Evolutionary conservation across 2,113 vertebrate genomes (phyloP).

Genomic region (Macquaria australasica): DNA sequence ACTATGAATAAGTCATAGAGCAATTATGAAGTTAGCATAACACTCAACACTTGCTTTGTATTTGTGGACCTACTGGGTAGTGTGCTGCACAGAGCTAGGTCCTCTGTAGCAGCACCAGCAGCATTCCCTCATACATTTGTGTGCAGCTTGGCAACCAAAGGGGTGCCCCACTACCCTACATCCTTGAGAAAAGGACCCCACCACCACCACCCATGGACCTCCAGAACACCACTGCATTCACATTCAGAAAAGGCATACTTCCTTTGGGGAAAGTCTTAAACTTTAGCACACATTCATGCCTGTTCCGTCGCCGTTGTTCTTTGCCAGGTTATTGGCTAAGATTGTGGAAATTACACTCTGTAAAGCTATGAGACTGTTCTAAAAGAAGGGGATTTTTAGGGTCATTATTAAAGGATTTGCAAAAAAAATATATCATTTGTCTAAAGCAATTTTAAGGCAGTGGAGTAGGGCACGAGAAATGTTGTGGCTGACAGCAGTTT

Average conservation of each 20-base stretch:
- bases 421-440: neutral
- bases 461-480: neutral
- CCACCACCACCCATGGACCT: conserved; percentile 4
- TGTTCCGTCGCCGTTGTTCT: neutral
- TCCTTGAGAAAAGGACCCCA: conserved; percentile 62
- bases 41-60: neutral
- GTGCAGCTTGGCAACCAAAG: conserved; percentile 79
- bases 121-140: conserved; percentile 73
- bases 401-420: conserved; percentile 36
- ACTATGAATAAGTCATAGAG: conserved; percentile 36
- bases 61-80: conserved; percentile 9
- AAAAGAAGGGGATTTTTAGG: neutral
- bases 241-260: conserved; percentile 15
- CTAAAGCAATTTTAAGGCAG: conserved; percentile 5
- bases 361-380: conserved; percentile 7
- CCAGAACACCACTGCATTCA: conserved; percentile 61
- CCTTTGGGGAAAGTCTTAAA: conserved; percentile 43
- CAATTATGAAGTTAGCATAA: conserved; percentile 26
- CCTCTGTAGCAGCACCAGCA: conserved; percentile 62
- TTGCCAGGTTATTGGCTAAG: conserved; percentile 26
- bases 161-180: conserved; percentile 82
- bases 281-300: conserved; percentile 32
- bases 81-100: conserved; percentile 10
- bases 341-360: conserved; percentile 39
- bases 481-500: neutral